Conservation (phyloP, 2,113 vertebrate genomes). For the Phainopepla nitens region DNA sequence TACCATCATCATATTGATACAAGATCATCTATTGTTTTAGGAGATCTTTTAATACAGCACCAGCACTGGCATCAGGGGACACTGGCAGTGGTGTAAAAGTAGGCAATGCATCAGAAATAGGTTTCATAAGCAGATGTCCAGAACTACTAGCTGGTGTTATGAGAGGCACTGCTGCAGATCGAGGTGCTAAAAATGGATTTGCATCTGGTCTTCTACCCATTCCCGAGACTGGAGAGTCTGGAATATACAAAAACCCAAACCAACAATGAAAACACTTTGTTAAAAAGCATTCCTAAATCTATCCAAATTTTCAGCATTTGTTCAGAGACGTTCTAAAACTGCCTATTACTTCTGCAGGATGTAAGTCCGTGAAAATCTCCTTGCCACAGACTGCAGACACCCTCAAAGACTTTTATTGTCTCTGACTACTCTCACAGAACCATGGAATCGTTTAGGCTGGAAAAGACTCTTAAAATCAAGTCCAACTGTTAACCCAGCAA, state of each 20-base stretch:
- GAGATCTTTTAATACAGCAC: conserved; percentile 90
- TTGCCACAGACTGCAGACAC: neutral
- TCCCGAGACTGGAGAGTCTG: conserved; percentile 60
- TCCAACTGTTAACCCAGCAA: neutral
- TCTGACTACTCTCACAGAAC: neutral
- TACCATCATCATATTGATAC: neutral
- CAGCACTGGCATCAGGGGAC: conserved; percentile 84
- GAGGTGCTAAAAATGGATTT: conserved; percentile 90
- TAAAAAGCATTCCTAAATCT: neutral
- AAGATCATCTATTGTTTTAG: conserved; percentile 81
- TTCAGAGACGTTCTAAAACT: neutral
- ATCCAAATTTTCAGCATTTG: neutral
- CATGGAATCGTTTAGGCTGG: neutral
- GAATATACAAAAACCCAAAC: neutral
- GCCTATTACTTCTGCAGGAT: neutral
- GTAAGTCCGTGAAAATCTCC: neutral
- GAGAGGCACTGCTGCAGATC: conserved; percentile 91
- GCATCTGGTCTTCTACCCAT: conserved; percentile 75
- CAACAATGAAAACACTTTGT: neutral
- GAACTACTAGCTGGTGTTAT: conserved; percentile 67
- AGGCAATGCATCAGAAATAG: conserved; percentile 87
- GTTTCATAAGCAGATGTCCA: conserved; percentile 93
- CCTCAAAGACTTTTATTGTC: neutral
- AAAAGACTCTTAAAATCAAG: neutral
- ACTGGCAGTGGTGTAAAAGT: conserved; percentile 94